Percentiles rank a stretch among this genome's conserved stretches.
Conservation (phyloP, 2,113 vertebrate genomes). For the Carassius carassius region DNA sequence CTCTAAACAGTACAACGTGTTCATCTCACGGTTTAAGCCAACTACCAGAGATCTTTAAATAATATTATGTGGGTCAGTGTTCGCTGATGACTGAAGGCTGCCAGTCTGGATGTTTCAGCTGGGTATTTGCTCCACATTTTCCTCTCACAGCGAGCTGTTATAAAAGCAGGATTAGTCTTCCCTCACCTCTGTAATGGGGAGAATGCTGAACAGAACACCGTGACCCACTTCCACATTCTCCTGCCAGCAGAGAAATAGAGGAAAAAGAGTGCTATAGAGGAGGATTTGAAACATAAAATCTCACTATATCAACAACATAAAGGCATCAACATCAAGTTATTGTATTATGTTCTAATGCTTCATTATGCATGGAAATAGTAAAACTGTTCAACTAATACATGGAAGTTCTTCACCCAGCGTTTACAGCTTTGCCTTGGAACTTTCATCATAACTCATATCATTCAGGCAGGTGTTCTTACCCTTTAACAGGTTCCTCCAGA, state of each 20-base stretch:
- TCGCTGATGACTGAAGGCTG: neutral
- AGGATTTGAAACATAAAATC: neutral
- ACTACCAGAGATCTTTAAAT: neutral
- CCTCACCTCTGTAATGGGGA: constrained; percentile 41
- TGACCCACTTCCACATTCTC: constrained; percentile 50
- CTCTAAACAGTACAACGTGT: neutral
- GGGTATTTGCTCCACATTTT: constrained; percentile 38
- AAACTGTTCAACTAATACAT: neutral
- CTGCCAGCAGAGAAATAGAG: neutral
- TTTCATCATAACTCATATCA: neutral
- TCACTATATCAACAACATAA: neutral
- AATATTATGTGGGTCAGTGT: constrained; percentile 4
- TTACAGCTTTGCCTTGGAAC: neutral
- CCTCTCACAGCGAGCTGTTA: constrained; percentile 25
- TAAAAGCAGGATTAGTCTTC: constrained; percentile 55
- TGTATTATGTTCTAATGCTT: neutral
- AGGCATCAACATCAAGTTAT: neutral
- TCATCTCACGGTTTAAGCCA: neutral
- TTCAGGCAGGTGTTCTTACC: neutral
- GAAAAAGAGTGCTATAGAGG: neutral
- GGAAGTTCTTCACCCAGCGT: neutral
- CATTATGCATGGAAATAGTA: neutral
- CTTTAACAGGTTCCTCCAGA: neutral
- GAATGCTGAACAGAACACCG: neutral
- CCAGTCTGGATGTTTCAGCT: constrained; percentile 23